phyloP scores from a whole-genome alignment of 2,113 vertebrate species.

The Galeopterus variegatus region DNA sequence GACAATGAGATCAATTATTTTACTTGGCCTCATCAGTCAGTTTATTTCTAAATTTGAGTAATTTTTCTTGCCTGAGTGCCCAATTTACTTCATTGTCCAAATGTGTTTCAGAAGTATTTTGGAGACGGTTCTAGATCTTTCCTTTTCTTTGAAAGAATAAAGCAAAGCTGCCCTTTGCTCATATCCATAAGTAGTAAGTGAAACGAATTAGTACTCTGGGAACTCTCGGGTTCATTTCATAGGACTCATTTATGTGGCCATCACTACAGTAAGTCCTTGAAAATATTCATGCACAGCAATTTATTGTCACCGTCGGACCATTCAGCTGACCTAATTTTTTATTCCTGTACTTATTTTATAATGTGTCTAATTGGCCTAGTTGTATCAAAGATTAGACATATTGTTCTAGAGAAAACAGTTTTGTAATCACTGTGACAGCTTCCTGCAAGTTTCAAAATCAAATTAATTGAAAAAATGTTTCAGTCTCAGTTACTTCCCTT shows the following conservation, averaged over 20 bases:
- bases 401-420: conserved; percentile 29
- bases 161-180: background rate
- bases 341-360: background rate
- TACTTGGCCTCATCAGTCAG: background rate
- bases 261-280: background rate
- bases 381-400: conserved; percentile 44
- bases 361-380: background rate
- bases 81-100: background rate
- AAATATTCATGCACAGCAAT: background rate
- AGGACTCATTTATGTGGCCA: background rate
- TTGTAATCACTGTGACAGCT: conserved; percentile 60
- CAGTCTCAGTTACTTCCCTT: background rate
- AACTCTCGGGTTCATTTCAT: background rate
- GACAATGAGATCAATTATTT: background rate
- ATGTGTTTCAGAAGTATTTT: background rate
- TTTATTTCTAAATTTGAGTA: background rate
- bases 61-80: background rate
- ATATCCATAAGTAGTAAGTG: rapidly evolving
- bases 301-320: background rate
- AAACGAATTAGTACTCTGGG: background rate
- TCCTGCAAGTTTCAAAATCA: conserved; percentile 64
- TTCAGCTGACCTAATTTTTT: conserved; percentile 5
- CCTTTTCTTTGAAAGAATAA: background rate
- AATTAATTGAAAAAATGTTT: conserved; percentile 59
- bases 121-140: background rate